These are phyloP conservation scores for Anadara kagoshimensis DNA, from an alignment of 1,140 invertebrate genomes.

Conservation along the genomic window DNA sequence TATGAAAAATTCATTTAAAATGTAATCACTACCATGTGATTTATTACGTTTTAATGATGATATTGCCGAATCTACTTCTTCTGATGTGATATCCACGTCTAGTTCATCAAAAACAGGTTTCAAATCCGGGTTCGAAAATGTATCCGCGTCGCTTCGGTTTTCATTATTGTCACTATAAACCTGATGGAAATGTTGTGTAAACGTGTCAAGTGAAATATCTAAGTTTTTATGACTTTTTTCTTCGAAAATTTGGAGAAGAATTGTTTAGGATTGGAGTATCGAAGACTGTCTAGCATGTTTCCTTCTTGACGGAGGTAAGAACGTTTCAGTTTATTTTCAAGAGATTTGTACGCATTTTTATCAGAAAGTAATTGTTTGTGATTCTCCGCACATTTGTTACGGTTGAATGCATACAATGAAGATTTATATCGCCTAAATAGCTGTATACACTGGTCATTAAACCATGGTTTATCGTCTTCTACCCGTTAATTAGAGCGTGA, in stretches of 20 bases:
- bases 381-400: neutral
- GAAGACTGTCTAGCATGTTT: neutral
- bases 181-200: too few species aligned
- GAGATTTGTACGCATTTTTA: neutral
- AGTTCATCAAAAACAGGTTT: neutral
- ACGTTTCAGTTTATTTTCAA: constrained; percentile 3
- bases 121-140: too few species aligned
- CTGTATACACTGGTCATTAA: neutral
- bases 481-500: neutral
- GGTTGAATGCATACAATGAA: neutral
- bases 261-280: too few species aligned
- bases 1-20: constrained; percentile 31
- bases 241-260: too few species aligned
- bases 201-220: neutral
- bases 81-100: too few species aligned
- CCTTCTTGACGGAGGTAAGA: neutral
- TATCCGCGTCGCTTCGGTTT: too few species aligned
- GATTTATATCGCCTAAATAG: neutral
- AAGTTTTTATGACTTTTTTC: too few species aligned
- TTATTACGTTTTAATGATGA: constrained; percentile 9
- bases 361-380: neutral
- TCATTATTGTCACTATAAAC: too few species aligned
- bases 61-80: neutral
- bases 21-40: constrained; percentile 8
- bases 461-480: neutral